A percentile compares a stretch with the other conserved stretches of the same genome.
Evolutionary conservation across 2,797 vertebrate genomes (phyloP).

Genomic region (Pipistrellus nathusii): DNA sequence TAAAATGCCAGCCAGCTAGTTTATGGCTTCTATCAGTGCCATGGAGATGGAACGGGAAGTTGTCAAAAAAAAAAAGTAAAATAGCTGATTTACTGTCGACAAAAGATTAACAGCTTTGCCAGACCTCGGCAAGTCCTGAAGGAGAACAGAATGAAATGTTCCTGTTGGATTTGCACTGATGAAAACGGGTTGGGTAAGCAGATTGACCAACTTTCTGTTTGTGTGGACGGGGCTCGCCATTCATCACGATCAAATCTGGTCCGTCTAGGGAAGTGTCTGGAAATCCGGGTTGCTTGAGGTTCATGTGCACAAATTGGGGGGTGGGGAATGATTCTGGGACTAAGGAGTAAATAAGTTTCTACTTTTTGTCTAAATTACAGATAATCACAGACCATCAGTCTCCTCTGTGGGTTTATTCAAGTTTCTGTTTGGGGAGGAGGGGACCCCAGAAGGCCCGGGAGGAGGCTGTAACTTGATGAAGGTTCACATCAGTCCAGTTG

Average conservation of each 20-base stretch:
- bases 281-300: background rate
- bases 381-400: background rate
- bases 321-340: background rate
- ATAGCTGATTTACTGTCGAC: conserved; percentile 65
- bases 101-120: conserved; percentile 70
- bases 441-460: background rate
- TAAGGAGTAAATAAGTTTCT: conserved; percentile 34
- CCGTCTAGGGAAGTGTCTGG: background rate
- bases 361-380: background rate
- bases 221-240: background rate
- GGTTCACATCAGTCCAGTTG: background rate
- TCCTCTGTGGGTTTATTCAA: conserved; percentile 3
- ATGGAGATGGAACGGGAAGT: conserved; percentile 60
- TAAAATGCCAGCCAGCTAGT: conserved; percentile 69
- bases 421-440: background rate
- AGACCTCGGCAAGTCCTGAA: background rate
- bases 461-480: background rate
- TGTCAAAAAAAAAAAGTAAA: conserved; percentile 70
- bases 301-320: conserved; percentile 6
- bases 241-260: background rate
- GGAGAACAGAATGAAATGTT: conserved; percentile 42
- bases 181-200: conserved; percentile 21
- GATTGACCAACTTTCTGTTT: background rate
- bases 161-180: background rate
- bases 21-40: conserved; percentile 64